Evolutionary conservation across 1,140 invertebrate species (phyloP).

Genomic region (Trichomalopsis sarcophagae): DNA sequence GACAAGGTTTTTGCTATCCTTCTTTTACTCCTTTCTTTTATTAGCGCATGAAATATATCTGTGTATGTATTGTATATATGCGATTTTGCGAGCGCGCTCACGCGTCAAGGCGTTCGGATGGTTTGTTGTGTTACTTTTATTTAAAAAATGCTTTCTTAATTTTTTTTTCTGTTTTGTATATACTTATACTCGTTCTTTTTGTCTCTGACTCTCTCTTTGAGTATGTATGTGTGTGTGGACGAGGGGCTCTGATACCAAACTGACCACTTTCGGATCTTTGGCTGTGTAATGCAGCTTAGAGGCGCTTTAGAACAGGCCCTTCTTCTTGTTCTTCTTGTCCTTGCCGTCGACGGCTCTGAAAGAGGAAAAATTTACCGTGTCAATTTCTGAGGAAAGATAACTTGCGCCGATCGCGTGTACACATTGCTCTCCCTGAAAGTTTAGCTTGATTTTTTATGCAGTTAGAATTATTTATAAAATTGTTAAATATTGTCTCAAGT

Average conservation of each 20-base stretch:
- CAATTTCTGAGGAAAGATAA: constrained; percentile 19
- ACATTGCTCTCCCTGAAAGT: constrained; percentile 9
- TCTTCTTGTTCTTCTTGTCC: constrained; percentile 79
- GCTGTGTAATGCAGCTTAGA: constrained; percentile 32
- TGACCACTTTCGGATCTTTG: constrained; percentile 47
- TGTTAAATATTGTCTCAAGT: background rate
- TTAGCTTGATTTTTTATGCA: background rate
- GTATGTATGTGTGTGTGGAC: background rate
- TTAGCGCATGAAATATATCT: background rate
- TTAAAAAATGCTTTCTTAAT: background rate
- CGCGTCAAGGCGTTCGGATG: constrained; percentile 16
- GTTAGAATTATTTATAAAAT: constrained; percentile 2
- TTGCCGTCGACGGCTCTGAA: constrained; percentile 78
- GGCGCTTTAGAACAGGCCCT: constrained; percentile 76
- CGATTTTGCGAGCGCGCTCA: background rate
- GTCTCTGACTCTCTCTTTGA: background rate
- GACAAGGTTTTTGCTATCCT: background rate
- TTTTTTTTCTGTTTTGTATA: background rate
- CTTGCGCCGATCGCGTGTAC: constrained; percentile 11
- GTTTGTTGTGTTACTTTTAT: background rate
- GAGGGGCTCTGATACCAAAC: constrained; percentile 1
- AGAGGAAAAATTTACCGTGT: constrained; percentile 63
- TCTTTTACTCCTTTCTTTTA: background rate
- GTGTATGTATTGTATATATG: background rate
- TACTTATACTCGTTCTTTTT: background rate